phyloP scores from a whole-genome alignment of 1,140 invertebrate species.

The Alviniconcha marisindica region DNA sequence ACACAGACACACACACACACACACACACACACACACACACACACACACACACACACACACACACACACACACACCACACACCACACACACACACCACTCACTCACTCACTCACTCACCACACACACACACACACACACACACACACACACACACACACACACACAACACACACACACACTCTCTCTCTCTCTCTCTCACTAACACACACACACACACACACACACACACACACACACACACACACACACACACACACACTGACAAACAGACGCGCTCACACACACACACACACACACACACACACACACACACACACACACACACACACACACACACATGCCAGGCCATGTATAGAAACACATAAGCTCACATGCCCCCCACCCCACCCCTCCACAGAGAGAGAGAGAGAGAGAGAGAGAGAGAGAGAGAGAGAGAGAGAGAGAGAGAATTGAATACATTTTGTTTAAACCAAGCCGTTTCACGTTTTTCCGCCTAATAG shows the following conservation, averaged over 20 bases:
- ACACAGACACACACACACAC: not conserved
- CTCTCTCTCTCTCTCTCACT: not conserved
- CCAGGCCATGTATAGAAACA: not conserved
- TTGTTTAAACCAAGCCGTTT: too few species aligned
- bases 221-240: not conserved
- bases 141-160: too few species aligned
- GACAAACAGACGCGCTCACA: not conserved
- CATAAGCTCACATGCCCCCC: not conserved
- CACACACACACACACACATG: not conserved
- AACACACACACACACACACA: too few species aligned
- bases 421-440: too few species aligned
- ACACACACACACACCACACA: too few species aligned
- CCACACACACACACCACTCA: too few species aligned
- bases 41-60: not conserved
- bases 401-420: too few species aligned
- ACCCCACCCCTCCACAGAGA: not conserved
- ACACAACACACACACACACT: not conserved
- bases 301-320: not conserved
- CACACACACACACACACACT: not conserved
- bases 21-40: not conserved
- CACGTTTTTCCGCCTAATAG: too few species aligned
- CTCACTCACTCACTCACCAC: too few species aligned
- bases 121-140: too few species aligned
- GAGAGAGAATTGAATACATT: too few species aligned
- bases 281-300: not conserved